A percentile compares a stretch with the other conserved stretches of the same genome.
Evolutionary conservation across 2,797 vertebrate species (phyloP).

Genomic region (Calcarius lapponicus): DNA sequence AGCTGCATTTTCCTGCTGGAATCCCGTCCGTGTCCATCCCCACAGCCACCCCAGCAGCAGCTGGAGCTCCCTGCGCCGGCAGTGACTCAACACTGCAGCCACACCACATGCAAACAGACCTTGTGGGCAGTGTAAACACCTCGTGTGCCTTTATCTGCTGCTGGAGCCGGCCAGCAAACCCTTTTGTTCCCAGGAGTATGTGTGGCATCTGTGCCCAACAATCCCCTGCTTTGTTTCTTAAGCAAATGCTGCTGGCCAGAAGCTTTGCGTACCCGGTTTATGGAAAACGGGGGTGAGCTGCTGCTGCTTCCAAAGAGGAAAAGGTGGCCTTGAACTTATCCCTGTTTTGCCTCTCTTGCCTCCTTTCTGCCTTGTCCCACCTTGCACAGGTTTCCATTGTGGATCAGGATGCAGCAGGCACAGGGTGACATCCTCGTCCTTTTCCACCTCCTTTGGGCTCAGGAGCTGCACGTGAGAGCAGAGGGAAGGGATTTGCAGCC

Average conservation of each 20-base stretch:
- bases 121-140: slow-evolving; percentile 27
- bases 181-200: neutral
- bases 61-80: neutral
- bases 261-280: fast-evolving
- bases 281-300: neutral
- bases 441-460: too few relatives aligned
- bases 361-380: too few relatives aligned
- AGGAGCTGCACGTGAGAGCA: too few relatives aligned
- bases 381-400: too few relatives aligned
- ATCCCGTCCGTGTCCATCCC: fast-evolving
- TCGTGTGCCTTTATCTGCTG: slow-evolving; percentile 20
- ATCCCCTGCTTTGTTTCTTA: neutral
- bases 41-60: neutral
- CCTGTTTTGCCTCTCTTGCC: too few relatives aligned
- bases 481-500: too few relatives aligned
- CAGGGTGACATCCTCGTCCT: too few relatives aligned
- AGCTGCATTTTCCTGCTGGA: fast-evolving
- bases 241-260: neutral
- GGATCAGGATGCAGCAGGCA: too few relatives aligned
- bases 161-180: neutral
- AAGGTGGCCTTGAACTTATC: neutral
- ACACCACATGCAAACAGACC: neutral
- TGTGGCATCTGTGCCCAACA: neutral
- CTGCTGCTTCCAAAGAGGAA: neutral
- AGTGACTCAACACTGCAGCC: neutral